These are phyloP conservation scores for Cinclus cinclus DNA, from an alignment of 2,113 vertebrate species.

Conservation along the genomic window DNA sequence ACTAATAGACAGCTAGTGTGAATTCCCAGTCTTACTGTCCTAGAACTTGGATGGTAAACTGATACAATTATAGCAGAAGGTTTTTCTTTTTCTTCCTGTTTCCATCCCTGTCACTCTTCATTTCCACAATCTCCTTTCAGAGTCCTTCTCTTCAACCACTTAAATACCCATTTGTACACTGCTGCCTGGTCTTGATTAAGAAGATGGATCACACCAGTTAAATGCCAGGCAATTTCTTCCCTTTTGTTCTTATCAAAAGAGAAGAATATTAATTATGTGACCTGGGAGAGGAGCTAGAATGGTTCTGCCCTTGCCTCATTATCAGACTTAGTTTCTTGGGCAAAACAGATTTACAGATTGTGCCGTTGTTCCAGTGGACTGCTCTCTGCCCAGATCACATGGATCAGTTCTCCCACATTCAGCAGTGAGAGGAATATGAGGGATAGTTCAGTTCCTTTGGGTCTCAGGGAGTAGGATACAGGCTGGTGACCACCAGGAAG, in stretches of 20 bases:
- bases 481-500: background rate
- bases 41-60: background rate
- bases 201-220: background rate
- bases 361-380: background rate
- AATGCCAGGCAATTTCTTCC: background rate
- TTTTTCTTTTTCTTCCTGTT: background rate
- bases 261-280: background rate
- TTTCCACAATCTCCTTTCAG: background rate
- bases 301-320: background rate
- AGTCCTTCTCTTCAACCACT: background rate
- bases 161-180: background rate
- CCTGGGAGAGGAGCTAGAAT: background rate
- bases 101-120: background rate
- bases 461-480: background rate
- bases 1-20: background rate
- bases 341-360: background rate
- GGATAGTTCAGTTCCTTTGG: background rate
- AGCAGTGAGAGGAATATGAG: background rate
- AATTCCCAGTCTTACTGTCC: background rate
- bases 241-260: background rate
- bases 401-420: background rate
- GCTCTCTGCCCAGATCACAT: no score
- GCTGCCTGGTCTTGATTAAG: background rate
- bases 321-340: background rate
- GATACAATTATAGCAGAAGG: background rate